Percentiles rank a stretch among this genome's conserved stretches.
Evolutionary conservation across 1,140 invertebrate genomes (phyloP).

Genomic region (Drosophila nasuta): DNA sequence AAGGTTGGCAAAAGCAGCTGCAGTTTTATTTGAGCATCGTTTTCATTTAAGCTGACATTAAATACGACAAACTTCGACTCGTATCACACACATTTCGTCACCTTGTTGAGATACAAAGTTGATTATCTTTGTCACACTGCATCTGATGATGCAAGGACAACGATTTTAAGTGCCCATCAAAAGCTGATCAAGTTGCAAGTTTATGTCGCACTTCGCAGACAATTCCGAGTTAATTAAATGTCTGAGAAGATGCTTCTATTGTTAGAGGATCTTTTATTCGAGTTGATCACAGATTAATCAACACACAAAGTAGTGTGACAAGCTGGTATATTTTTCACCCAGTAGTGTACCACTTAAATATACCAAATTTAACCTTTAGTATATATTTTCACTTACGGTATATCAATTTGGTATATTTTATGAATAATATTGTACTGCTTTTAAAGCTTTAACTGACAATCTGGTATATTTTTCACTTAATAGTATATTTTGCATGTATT

Average conservation of each 20-base stretch:
- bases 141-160: background rate
- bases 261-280: too few relatives aligned
- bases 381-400: too few relatives aligned
- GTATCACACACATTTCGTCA: constrained; percentile 1
- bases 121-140: background rate
- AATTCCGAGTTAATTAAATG: background rate
- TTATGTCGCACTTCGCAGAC: constrained; percentile 1
- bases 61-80: background rate
- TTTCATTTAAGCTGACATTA: constrained; percentile 16
- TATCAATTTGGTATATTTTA: too few relatives aligned
- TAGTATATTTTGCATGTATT: too few relatives aligned
- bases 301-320: too few relatives aligned
- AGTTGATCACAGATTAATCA: background rate
- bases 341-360: too few relatives aligned
- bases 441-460: too few relatives aligned
- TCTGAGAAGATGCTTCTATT: too few relatives aligned
- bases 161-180: background rate
- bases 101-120: constrained; percentile 9
- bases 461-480: too few relatives aligned
- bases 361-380: too few relatives aligned
- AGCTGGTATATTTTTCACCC: too few relatives aligned
- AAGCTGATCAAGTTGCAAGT: background rate
- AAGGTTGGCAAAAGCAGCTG: constrained; percentile 19
- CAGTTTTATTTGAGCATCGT: constrained; percentile 7
- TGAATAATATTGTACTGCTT: too few relatives aligned